A percentile compares a stretch with the other conserved stretches of the same genome.
Conservation (phyloP, 2,888 invertebrate genomes). For the Ferdinandea cuprea region DNA sequence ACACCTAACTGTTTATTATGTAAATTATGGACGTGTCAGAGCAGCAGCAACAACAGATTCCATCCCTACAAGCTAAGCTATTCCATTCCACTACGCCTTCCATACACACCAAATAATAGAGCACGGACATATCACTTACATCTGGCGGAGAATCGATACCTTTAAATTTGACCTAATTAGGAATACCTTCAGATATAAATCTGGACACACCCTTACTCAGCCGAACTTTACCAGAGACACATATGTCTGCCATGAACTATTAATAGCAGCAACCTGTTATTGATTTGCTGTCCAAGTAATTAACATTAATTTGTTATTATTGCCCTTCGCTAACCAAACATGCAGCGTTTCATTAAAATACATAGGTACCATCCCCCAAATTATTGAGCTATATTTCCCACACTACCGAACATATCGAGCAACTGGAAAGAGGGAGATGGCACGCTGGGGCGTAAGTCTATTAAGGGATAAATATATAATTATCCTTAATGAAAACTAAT, state of each 20-base stretch:
- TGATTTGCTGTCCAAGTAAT: neutral
- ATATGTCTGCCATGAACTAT: neutral
- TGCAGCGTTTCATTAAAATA: neutral
- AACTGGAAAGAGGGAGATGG: neutral
- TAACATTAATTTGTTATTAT: conserved; percentile 2
- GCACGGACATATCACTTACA: too few relatives aligned
- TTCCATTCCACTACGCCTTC: too few relatives aligned
- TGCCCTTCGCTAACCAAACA: neutral
- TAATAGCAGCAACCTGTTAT: neutral
- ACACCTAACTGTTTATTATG: too few relatives aligned
- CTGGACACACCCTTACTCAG: neutral
- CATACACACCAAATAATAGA: too few relatives aligned
- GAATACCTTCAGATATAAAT: too few relatives aligned
- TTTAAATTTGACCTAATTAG: too few relatives aligned
- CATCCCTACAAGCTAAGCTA: too few relatives aligned
- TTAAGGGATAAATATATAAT: conserved; percentile 59
- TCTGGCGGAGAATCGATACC: too few relatives aligned
- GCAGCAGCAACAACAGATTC: too few relatives aligned
- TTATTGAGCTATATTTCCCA: neutral
- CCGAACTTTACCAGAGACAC: neutral
- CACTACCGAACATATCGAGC: neutral
- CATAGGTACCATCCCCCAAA: too few relatives aligned
- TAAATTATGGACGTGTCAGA: too few relatives aligned
- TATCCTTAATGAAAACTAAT: conserved; percentile 63
- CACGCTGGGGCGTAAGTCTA: conserved; percentile 34